Evolutionary conservation across 35 echinoderm and acorn worm species (phyloP).

Genomic region (Ophiothrix spiculata): DNA sequence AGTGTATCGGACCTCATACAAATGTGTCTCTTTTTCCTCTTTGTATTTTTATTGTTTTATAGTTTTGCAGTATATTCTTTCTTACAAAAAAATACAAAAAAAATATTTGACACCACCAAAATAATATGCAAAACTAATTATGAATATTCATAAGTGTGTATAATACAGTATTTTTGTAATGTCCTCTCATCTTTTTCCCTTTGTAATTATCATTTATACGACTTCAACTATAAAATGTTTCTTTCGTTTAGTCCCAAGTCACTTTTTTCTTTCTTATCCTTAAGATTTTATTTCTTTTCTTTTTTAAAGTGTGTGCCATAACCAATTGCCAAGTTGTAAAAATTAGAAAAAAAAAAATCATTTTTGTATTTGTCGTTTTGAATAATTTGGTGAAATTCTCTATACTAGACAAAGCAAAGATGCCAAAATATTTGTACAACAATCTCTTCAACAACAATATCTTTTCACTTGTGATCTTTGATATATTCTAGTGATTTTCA

Average conservation of each 20-base stretch:
- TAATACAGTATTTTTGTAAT: conserved; percentile 14
- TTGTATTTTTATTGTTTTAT: not conserved
- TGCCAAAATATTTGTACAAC: too few species aligned
- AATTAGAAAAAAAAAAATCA: too few species aligned
- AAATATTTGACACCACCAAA: conserved; percentile 3
- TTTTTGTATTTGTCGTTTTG: too few species aligned
- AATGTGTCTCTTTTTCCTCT: not conserved
- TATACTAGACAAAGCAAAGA: too few species aligned
- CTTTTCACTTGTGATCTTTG: too few species aligned
- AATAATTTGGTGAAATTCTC: too few species aligned
- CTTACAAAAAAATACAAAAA: not conserved
- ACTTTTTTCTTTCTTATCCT: not conserved
- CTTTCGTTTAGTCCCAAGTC: too few species aligned
- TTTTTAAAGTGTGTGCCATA: not conserved
- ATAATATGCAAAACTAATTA: conserved; percentile 2
- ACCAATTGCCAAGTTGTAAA: not conserved
- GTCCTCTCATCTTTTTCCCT: not conserved
- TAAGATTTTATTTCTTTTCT: not conserved
- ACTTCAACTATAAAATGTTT: not conserved
- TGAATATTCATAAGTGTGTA: conserved; percentile 3
- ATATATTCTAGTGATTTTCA: too few species aligned
- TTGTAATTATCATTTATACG: not conserved
- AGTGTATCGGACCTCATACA: too few species aligned
- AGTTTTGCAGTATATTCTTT: conserved; percentile 6
- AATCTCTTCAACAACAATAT: too few species aligned